Evolutionary conservation across 2,888 invertebrate species (phyloP), one percentile per base, ranked within the genome.

Genomic region (Hyposoter didymator): DNA sequence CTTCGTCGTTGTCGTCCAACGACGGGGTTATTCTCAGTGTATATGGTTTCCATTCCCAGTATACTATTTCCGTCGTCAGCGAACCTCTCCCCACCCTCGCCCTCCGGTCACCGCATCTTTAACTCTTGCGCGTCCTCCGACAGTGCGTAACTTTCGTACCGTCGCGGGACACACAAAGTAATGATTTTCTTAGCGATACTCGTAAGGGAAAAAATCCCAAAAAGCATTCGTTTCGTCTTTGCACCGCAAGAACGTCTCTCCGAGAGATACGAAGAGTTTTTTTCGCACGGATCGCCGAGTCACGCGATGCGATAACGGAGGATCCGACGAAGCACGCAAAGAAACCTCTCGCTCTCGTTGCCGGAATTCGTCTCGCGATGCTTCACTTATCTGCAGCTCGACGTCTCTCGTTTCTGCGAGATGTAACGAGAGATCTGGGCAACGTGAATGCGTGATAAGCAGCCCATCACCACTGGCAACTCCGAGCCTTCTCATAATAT

Each of bases 231-330:
- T 55, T 22, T 22, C 22, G 22, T 2, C 7, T 10, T 55, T 55
- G 22, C 55, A 12, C 10, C 3, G n/a, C n/a, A 55, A 22, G 22
- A 22, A 52, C n/a, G n/a, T 19, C 2, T 22, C 55, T 1, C 14
- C 10, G 7, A 28, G 6, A 28, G 22, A 22, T 59, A 0, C 22
- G 1, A 14, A 28, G 59, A 62, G 45, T 81, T 72, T 81, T 78
- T 87, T 90, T 91, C 90, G 87, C 89, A 89, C 90, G 88, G 88
- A 88, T 86, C 87, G 79, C 35, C 2, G 88, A 39, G 89, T 89
- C 89, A 89, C 89, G 88, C 89, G 88, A 90, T 88, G 87, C 88
- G 88, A 89, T 90, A 90, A 87, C 87, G 67, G 75, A 39, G 59
- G 28, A 14, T 59, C 28, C 59, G 28, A 4, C 59, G 14, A 59